Percentiles rank a stretch among this genome's conserved stretches.
These are phyloP conservation scores for Otocyon megalotis DNA, from an alignment of 2,113 vertebrate genomes.

Conservation along the genomic window DNA sequence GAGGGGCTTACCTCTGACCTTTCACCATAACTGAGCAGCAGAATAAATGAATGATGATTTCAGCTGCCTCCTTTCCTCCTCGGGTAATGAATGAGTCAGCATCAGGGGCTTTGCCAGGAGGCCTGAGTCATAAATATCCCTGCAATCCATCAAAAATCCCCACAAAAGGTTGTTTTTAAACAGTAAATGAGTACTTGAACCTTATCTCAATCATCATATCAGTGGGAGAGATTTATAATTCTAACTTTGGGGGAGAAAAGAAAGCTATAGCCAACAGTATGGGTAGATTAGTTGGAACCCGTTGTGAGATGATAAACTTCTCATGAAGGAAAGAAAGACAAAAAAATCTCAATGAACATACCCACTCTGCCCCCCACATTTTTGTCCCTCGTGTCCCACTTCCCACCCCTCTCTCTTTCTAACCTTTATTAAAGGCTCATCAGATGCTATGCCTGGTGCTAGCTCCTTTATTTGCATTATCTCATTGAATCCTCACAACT, in stretches of 20 bases:
- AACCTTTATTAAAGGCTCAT: not conserved
- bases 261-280: not conserved
- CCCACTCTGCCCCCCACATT: not conserved
- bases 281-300: conserved; percentile 5
- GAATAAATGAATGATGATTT: conserved; percentile 59
- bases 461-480: not conserved
- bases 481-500: not conserved
- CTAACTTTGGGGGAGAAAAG: conserved; percentile 19
- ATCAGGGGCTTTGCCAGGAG: conserved; percentile 7
- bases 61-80: conserved; percentile 1
- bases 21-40: conserved; percentile 16
- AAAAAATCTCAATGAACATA: not conserved
- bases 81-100: conserved; percentile 50
- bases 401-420: not conserved
- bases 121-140: conserved; percentile 47
- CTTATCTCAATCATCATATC: not conserved
- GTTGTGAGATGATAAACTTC: not conserved
- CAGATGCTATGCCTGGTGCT: not conserved
- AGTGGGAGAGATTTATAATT: conserved; percentile 41
- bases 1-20: conserved; percentile 65
- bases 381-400: not conserved
- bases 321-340: not conserved
- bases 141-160: conserved; percentile 7
- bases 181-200: conserved; percentile 45
- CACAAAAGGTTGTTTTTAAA: conserved; percentile 42